phyloP scores from a whole-genome alignment of 2,888 invertebrate species.

The Caenorhabditis auriculariae region DNA sequence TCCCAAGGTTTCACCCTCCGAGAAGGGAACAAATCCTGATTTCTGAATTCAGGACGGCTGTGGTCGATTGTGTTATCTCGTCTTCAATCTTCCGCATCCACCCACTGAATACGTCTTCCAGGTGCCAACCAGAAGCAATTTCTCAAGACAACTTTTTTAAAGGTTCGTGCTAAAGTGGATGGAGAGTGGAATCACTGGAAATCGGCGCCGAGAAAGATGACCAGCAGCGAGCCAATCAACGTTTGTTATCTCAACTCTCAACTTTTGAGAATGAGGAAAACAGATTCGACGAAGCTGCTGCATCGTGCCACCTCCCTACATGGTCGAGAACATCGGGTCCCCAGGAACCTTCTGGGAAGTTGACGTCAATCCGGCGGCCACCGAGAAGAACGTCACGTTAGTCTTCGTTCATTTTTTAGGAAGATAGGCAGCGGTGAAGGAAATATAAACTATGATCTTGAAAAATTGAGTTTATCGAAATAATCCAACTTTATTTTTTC shows the following conservation, averaged over 20 bases:
- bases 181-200: conserved; percentile 63
- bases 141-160: conserved; percentile 1
- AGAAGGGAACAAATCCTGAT: not conserved
- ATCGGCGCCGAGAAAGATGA: conserved; percentile 53
- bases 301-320: conserved; percentile 63
- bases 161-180: conserved; percentile 60
- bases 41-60: conserved; percentile 60
- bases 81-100: conserved; percentile 60
- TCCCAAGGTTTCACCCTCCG: too few relatives aligned
- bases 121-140: conserved; percentile 14
- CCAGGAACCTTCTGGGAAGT: conserved; percentile 58
- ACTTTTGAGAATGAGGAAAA: not conserved
- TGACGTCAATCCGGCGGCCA: conserved; percentile 57
- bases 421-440: not conserved
- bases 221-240: conserved; percentile 47
- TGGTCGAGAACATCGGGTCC: conserved; percentile 58
- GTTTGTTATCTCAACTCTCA: conserved; percentile 1
- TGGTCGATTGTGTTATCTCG: conserved; percentile 61
- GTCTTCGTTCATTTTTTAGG: too few relatives aligned
- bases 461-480: not conserved
- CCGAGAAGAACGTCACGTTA: conserved; percentile 59
- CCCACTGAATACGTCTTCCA: conserved; percentile 61
- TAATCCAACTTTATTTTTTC: too few relatives aligned
- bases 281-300: conserved; percentile 54
- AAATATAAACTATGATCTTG: not conserved